These are phyloP conservation scores for Stichopus horrens DNA, from an alignment of 53 echinoderm and acorn worm genomes.

Conservation along the genomic window DNA sequence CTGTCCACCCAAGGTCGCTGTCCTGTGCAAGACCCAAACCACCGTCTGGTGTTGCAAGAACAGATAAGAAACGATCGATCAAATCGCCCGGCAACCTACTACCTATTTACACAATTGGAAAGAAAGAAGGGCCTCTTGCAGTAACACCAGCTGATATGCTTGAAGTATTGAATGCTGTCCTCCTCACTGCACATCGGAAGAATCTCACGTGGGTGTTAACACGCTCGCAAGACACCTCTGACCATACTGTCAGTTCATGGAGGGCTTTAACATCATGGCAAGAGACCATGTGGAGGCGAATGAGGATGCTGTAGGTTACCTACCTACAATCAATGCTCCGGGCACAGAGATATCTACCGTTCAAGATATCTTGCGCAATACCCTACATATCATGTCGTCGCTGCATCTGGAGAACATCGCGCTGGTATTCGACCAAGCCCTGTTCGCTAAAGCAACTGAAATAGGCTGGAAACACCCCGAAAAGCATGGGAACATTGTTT, in stretches of 20 bases:
- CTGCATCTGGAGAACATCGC: constrained; percentile 34
- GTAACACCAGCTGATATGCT: not conserved
- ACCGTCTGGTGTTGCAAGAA: not conserved
- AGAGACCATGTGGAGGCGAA: constrained; percentile 20
- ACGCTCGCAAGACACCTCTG: not conserved
- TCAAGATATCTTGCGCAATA: constrained; percentile 49
- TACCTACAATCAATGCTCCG: constrained; percentile 63
- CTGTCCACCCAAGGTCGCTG: constrained; percentile 42
- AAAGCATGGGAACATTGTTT: constrained; percentile 37
- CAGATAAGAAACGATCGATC: constrained; percentile 47
- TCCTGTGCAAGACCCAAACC: not conserved
- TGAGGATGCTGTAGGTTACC: constrained; percentile 54
- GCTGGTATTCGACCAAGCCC: constrained; percentile 59
- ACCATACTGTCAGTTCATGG: constrained; percentile 54
- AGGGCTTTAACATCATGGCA: constrained; percentile 55
- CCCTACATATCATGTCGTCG: constrained; percentile 28
- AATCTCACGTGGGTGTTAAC: constrained; percentile 53
- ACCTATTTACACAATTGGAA: constrained; percentile 51
- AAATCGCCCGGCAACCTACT: not conserved
- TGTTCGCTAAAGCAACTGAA: constrained; percentile 61
- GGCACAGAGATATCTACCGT: constrained; percentile 60
- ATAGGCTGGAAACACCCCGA: constrained; percentile 50
- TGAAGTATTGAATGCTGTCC: not conserved
- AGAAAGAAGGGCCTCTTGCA: constrained; percentile 45
- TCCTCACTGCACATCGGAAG: constrained; percentile 17